phyloP scores from a whole-genome alignment of 2,113 vertebrate species.

The Patagioenas fasciata region DNA sequence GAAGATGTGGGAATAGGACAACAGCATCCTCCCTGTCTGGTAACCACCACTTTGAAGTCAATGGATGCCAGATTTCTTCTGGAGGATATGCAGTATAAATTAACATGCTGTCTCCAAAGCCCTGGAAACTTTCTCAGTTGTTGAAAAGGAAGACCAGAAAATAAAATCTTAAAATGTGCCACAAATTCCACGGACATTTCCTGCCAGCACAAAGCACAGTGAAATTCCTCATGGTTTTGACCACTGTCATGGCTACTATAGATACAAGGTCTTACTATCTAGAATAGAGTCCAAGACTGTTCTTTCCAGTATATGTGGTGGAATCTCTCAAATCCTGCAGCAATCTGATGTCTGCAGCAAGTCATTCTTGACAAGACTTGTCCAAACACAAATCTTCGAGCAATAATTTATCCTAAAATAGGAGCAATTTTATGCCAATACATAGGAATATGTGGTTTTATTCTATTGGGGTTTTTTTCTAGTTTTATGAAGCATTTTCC shows the following conservation, averaged over 20 bases:
- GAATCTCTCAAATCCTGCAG: background rate
- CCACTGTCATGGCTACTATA: background rate
- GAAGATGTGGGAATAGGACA: background rate
- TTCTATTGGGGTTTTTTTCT: background rate
- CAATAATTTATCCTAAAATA: background rate
- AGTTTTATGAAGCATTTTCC: background rate
- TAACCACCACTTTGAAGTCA: background rate
- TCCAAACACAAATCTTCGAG: background rate
- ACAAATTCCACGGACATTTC: background rate
- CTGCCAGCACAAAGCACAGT: background rate
- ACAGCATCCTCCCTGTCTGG: background rate
- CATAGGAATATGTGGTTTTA: fast-evolving
- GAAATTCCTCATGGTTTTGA: background rate
- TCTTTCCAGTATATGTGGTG: background rate
- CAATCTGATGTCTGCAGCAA: background rate
- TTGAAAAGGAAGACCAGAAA: background rate
- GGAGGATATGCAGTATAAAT: background rate
- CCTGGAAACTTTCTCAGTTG: background rate
- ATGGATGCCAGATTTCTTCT: background rate
- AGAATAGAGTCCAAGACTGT: background rate
- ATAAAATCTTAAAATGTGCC: background rate
- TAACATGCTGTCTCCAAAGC: background rate
- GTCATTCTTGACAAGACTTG: background rate
- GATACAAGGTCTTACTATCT: background rate
- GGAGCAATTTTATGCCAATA: background rate